Base-by-base conservation (phyloP, 2,113 vertebrate species). In the Channa maculata region DNA sequence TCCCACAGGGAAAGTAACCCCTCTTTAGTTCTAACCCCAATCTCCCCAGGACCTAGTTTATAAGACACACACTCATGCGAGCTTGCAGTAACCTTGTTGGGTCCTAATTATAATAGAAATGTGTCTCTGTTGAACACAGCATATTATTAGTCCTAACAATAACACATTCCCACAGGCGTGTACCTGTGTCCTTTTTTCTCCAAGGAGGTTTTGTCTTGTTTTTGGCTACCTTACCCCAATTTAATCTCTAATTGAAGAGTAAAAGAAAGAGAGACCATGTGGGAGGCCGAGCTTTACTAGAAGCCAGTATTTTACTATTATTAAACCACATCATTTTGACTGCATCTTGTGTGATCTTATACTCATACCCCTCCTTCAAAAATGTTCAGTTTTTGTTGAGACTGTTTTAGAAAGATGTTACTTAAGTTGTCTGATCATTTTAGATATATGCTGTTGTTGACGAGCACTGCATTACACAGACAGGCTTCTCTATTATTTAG, bases 1-100 rank as follows among this genome's bases (percentile, higher is more conserved):
- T 90, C 86, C 88, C 90, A 79, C n/a, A 71, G 84, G 86, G 68
- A 88, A 77, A 78, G 78, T 52, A 75, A 10, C 50, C 79, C 71
- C 34, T 54, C 69, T 34, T 82, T 79, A 62, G 54, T 65, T 79
- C 59, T 73, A 78, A 63, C 79, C 85, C 74, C 72, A 77, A 67
- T 90, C 77, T 89, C 73, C 78, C 66, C 65, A 80, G 82, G 87
- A 92, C 75, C 85, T 89, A 82, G 79, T 88, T 88, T 85, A 75
- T 39, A 72, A 78, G 67, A 69, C 82, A 73, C 84, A 68, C 79
- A 74, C 74, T 80, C 68, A 67, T 71, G 50, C 14, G 11, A 51
- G 68, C 66, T 84, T 59, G 78, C 37, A 79, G 46, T 81, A 79
- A 87, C 84, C 85, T 89, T 82, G 89, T 78, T 86, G 80, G 63